Conservation (phyloP, 92 coral and sea anemone species). For the Epizoanthus illoricatus region DNA sequence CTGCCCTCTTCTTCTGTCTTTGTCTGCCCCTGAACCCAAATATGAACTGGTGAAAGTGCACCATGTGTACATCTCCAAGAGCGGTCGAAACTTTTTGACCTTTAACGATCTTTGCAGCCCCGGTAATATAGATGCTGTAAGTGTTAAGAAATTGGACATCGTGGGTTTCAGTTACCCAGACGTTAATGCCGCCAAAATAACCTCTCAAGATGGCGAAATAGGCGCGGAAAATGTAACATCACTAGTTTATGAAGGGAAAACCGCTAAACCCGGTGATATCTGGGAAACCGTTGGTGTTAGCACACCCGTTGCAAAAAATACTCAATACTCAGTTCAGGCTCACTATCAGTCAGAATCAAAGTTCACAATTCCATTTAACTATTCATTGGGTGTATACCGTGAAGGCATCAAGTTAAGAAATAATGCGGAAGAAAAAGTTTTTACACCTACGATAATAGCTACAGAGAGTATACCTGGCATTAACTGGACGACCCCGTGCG, state of each 20-base stretch:
- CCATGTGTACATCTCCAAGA: conserved; percentile 50
- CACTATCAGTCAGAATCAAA: conserved; percentile 44
- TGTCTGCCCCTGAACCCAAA: conserved; percentile 30
- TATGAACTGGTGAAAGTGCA: conserved; percentile 61
- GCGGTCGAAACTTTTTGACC: conserved; percentile 60
- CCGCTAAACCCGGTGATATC: conserved; percentile 19
- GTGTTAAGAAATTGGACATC: conserved; percentile 67
- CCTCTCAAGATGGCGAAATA: conserved; percentile 22
- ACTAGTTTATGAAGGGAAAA: conserved; percentile 12
- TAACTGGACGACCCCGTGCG: conserved; percentile 50
- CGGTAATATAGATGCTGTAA: conserved; percentile 32
- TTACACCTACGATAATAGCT: conserved; percentile 41
- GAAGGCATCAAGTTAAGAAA: conserved; percentile 56
- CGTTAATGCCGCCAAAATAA: conserved; percentile 54
- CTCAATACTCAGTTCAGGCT: conserved; percentile 54
- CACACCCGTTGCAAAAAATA: background rate
- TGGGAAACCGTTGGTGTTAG: conserved; percentile 14
- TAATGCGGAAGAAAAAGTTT: background rate
- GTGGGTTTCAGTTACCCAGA: conserved; percentile 67
- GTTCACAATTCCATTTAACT: conserved; percentile 47
- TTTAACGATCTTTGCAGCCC: conserved; percentile 47
- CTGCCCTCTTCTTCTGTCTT: background rate
- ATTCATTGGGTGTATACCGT: conserved; percentile 48
- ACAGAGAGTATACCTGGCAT: conserved; percentile 57
- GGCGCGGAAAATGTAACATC: conserved; percentile 27